These are phyloP conservation scores for Bimastos eiseni DNA, from an alignment of 2,888 invertebrate genomes.

Conservation along the genomic window DNA sequence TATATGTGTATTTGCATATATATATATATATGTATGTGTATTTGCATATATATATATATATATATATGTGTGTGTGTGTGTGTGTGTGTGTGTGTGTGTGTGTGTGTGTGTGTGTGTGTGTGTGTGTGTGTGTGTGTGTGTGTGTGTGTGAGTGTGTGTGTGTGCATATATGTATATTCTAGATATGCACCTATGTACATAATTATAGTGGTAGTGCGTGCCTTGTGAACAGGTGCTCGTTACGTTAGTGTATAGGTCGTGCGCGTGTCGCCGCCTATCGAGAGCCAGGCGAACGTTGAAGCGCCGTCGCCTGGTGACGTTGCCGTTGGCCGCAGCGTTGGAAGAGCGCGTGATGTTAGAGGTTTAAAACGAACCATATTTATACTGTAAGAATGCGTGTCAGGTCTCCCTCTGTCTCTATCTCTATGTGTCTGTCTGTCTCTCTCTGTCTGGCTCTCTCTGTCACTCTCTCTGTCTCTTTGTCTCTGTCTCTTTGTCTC, in stretches of 20 bases:
- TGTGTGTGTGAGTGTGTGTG: too few relatives aligned
- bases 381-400: neutral
- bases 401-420: too few relatives aligned
- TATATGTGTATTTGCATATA: neutral
- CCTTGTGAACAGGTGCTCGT: neutral
- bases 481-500: too few relatives aligned
- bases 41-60: too few relatives aligned
- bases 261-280: neutral
- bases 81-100: too few relatives aligned
- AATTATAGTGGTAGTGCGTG: neutral
- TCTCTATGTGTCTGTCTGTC: too few relatives aligned
- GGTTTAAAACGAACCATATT: neutral
- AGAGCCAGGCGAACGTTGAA: neutral
- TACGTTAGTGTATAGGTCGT: neutral
- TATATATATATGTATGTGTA: too few relatives aligned
- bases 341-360: neutral
- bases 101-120: neutral
- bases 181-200: neutral
- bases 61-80: too few relatives aligned
- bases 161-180: too few relatives aligned
- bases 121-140: neutral
- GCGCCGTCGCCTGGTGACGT: neutral
- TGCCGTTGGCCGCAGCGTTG: neutral
- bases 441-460: too few relatives aligned
- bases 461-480: too few relatives aligned